These are phyloP conservation scores for Lasiurus cinereus DNA, from an alignment of 2,113 vertebrate genomes.

Conservation along the genomic window DNA sequence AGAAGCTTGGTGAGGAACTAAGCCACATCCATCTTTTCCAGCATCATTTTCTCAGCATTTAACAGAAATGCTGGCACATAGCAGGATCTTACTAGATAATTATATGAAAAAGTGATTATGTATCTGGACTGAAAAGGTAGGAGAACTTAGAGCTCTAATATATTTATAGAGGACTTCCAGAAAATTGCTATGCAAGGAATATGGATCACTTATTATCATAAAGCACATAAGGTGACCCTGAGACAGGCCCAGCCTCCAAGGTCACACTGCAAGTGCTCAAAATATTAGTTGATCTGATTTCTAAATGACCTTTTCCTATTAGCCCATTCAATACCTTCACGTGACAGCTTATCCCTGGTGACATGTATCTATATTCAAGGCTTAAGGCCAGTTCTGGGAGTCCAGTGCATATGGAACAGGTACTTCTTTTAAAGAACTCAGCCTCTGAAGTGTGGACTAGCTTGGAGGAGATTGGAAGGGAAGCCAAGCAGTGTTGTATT, in stretches of 20 bases:
- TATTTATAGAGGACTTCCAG: background rate
- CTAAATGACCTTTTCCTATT: background rate
- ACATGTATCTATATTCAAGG: background rate
- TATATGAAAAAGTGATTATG: background rate
- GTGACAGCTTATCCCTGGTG: background rate
- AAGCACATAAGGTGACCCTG: background rate
- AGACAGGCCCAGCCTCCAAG: background rate
- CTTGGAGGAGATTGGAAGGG: background rate
- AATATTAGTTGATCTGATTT: background rate
- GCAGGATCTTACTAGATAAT: background rate
- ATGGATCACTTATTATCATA: background rate
- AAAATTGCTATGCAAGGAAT: background rate
- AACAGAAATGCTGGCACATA: background rate
- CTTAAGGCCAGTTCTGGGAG: background rate
- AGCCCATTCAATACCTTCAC: background rate
- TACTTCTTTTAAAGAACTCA: background rate
- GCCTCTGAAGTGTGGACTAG: background rate
- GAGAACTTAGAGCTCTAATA: background rate
- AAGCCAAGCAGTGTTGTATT: background rate
- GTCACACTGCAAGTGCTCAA: background rate
- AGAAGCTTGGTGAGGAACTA: background rate
- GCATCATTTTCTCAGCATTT: background rate
- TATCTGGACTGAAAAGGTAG: background rate
- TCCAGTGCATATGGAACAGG: background rate
- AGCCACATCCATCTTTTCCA: background rate